phyloP scores from a whole-genome alignment of 2,113 vertebrate species.

The Zosterops hypoxanthus region DNA sequence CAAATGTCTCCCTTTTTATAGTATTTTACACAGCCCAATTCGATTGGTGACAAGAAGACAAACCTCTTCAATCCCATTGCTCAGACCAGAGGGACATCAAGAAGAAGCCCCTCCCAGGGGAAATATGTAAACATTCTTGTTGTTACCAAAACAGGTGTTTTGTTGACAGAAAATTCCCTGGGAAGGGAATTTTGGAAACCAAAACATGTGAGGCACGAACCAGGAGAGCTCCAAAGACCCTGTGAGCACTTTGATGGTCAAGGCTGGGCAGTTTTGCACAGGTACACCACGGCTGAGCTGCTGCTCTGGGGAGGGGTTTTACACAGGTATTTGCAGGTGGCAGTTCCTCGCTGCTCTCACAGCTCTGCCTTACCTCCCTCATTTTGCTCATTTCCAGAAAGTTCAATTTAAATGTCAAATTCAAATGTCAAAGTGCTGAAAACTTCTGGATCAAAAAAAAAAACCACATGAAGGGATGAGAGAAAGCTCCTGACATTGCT shows the following conservation, averaged over 20 bases:
- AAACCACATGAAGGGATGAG: rapidly evolving
- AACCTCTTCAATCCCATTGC: too few species aligned
- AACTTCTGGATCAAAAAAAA: not conserved
- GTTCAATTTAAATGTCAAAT: not conserved
- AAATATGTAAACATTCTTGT: too few species aligned
- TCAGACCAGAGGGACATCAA: too few species aligned
- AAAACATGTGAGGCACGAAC: too few species aligned
- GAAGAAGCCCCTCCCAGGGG: too few species aligned
- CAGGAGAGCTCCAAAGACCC: not conserved
- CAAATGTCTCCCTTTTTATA: too few species aligned
- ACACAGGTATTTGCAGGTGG: rapidly evolving
- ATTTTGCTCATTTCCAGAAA: not conserved
- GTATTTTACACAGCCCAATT: too few species aligned
- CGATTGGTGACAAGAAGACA: too few species aligned
- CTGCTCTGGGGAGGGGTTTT: not conserved
- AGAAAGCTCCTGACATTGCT: not conserved
- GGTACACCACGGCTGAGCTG: not conserved
- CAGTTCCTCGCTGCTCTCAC: rapidly evolving
- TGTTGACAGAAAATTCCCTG: too few species aligned
- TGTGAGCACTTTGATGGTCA: not conserved
- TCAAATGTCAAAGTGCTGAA: not conserved
- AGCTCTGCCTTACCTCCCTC: not conserved
- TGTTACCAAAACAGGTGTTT: too few species aligned
- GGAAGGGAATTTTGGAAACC: too few species aligned
- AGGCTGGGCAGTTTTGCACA: not conserved